Evolutionary conservation across 2,113 vertebrate species (phyloP), one percentile per base, ranked within the genome.

Genomic region (Leucoraja erinaceus): DNA sequence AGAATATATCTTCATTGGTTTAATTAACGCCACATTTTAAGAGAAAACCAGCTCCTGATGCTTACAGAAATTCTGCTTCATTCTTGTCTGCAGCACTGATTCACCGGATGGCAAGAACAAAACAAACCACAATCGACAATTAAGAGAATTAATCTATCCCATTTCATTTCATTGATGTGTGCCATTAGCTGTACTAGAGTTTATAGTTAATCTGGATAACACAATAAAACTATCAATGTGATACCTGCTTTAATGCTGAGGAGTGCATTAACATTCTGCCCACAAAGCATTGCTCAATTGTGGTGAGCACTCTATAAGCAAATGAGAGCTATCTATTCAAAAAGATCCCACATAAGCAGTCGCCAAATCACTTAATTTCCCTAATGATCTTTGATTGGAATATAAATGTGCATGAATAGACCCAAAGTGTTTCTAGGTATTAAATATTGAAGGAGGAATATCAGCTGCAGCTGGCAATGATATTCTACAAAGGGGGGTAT

Each of bases 311-410:
- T 84, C 81, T 88, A 12, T 59, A 86, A 28, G 56, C 83, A 63
- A 86, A 31, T 63, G 10, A 86, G 83, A 59, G 83, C 56, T 5
- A n/a, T 16, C 83, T 88, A 63, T 88, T 88, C 59, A 88, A 88
- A 72, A 70, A 31, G 16, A 63, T 59, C 84, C 63, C 28, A 22
- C 20, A 33, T 66, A 54, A 74, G n/a, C 90, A 91, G 68, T 54
- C 0, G 20, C 68, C 38, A 70, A 74, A 72, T 47, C 90, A 22
- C 90, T 74, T 70, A 90, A 93, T 94, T 83, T 0, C 38, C 81
- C 93, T 94, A 93, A 95, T 93, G 93, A 94, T 94, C 94, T 95
- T 96, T 93, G 93, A 93, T 77, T 95, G 95, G 94, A 95, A 96
- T 77, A 93, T 94, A 94, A 95, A 95, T 66, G 92, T 79, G 94